Conservation (phyloP, 2,888 invertebrate species). For the Epsilonema sp. region DNA sequence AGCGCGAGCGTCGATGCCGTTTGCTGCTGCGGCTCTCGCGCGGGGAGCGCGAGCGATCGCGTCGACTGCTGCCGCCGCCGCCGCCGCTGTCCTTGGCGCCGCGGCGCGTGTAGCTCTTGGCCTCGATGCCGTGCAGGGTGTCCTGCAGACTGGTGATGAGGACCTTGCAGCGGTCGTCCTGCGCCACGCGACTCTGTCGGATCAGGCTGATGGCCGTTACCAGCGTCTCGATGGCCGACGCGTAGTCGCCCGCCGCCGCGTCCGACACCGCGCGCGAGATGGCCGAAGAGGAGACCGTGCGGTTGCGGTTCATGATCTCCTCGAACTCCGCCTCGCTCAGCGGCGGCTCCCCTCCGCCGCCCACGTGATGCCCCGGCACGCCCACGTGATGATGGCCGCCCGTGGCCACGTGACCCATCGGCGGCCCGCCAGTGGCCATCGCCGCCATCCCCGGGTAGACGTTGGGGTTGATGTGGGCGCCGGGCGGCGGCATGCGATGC, state of each 20-base stretch:
- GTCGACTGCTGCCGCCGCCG: conserved; percentile 14
- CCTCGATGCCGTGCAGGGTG: conserved; percentile 86
- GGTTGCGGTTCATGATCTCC: conserved; percentile 86
- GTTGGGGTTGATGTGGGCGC: conserved; percentile 18
- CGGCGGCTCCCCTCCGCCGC: conserved; percentile 21
- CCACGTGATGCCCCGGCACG: background rate
- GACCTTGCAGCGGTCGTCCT: conserved; percentile 93
- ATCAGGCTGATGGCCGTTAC: conserved; percentile 96
- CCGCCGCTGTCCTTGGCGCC: background rate
- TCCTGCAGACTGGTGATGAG: conserved; percentile 88
- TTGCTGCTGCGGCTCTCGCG: conserved; percentile 1
- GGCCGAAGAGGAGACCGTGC: conserved; percentile 75
- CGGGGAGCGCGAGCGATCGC: conserved; percentile 3
- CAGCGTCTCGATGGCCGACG: conserved; percentile 91
- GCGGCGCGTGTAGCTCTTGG: conserved; percentile 58
- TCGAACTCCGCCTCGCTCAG: conserved; percentile 76
- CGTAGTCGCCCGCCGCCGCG: conserved; percentile 67
- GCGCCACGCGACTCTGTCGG: conserved; percentile 84
- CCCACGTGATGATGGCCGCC: background rate
- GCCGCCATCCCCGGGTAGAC: conserved; percentile 14
- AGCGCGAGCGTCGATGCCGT: conserved; percentile 6
- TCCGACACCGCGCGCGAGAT: conserved; percentile 91
- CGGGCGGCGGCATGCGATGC: conserved; percentile 13
- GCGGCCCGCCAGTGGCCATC: background rate
- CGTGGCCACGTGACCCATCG: conserved; percentile 14